Base-by-base conservation (phyloP, 2,888 invertebrate species). In the Capitulum mitella region DNA sequence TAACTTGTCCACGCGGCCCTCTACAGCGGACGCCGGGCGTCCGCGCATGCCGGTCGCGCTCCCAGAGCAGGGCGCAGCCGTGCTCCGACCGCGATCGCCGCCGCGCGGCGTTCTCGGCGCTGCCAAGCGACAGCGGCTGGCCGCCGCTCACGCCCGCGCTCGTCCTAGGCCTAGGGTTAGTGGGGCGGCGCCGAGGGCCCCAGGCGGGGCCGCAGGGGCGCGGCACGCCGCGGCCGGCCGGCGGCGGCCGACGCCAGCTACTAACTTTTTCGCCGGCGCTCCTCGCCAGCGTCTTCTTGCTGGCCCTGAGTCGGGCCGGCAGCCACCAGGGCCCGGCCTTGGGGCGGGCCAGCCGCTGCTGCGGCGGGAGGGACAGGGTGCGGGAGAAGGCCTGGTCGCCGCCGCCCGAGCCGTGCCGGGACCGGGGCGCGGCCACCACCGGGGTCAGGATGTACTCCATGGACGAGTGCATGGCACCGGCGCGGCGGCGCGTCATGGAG, bases 241-340 rank as follows among this genome's bases (percentile, higher is more conserved):
- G 22, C 61, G 61, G 10, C 32, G 61, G 16, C 32, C 16, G 32
- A 32, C 64, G 70, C 70, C 29, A 12, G 40, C 40, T 40, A 70
- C 70, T 70, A 70, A 70, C 70, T 70, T 70, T 70, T 6, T 40
- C 26, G 19, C 22, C 40, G n/a, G n/a, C n/a, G 26, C 37, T 37
- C 19, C 40, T 40, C 26, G 37, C 14, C 22, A 70, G 70, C 26
- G 40, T 40, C 40, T 70, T 70, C 70, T 26, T 70, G 70, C 40
- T 37, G 40, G 37, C 37, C 3, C 70, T 2, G 70, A 70, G 70
- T 2, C 29, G 29, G 37, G 70, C 70, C 40, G 70, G 70, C 70
- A 70, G 70, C 70, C 70, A 70, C 70, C 70, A 70, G 70, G 40
- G 70, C 10, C 70, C 70, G 26, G 70, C 70, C 10, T 64, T 64